Conservation (phyloP, 2,797 vertebrate genomes). For the Xerus rutilus region DNA sequence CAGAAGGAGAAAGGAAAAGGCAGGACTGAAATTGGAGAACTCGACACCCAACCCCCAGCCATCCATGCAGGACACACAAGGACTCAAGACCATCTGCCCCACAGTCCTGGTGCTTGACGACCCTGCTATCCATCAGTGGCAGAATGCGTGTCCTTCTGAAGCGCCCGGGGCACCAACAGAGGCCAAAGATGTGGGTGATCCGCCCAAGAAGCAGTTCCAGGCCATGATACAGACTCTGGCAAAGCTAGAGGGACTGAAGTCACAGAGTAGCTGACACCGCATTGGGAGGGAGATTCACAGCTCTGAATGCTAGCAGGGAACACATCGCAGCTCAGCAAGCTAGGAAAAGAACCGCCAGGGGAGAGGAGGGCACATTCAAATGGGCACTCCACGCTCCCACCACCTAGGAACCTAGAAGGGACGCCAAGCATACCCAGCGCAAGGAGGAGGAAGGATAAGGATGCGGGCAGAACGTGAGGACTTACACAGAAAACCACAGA, state of each 20-base stretch:
- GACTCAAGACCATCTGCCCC: neutral
- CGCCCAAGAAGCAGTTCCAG: neutral
- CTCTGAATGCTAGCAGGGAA: neutral
- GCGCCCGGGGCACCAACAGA: neutral
- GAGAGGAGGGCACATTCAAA: neutral
- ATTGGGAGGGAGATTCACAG: neutral
- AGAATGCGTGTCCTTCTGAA: neutral
- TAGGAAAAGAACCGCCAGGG: neutral
- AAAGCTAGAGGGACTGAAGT: neutral
- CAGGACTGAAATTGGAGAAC: neutral
- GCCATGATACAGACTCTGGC: neutral
- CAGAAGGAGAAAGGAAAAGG: neutral
- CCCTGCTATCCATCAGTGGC: neutral
- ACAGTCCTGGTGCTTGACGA: neutral
- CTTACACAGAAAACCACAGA: neutral
- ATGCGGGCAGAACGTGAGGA: neutral
- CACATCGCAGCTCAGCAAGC: neutral
- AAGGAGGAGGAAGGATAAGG: neutral
- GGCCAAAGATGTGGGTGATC: neutral
- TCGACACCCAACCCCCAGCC: neutral
- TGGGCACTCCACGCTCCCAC: neutral
- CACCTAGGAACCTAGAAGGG: neutral
- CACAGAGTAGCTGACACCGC: neutral
- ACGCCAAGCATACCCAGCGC: neutral
- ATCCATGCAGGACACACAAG: neutral